Conservation (phyloP, 2,113 vertebrate genomes). For the Hippopotamus amphibius region DNA sequence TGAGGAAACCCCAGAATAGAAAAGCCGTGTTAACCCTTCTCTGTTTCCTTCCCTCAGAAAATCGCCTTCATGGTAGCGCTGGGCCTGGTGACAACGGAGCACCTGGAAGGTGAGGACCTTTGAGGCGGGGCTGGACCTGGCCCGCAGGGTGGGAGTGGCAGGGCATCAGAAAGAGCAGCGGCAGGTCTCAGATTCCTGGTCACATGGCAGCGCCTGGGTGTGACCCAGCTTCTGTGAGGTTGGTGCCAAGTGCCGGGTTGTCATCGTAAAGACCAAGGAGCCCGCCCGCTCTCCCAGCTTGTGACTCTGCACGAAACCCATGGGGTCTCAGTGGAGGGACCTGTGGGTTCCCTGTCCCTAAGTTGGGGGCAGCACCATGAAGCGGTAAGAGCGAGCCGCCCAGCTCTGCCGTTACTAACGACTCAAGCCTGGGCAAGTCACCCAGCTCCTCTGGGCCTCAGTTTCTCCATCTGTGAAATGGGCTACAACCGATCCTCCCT, state of each 20-base stretch:
- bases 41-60: constrained; percentile 90
- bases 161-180: background rate
- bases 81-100: constrained; percentile 97
- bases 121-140: rapidly evolving
- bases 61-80: constrained; percentile 98
- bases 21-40: rapidly evolving
- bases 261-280: too few relatives aligned
- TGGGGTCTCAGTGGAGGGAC: rapidly evolving
- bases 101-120: constrained; percentile 94
- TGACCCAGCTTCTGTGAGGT: too few relatives aligned
- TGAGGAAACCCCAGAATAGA: background rate
- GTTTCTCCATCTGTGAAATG: background rate
- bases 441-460: background rate
- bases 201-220: background rate
- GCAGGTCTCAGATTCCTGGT: rapidly evolving
- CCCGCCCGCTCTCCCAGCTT: rapidly evolving
- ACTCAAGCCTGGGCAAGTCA: background rate
- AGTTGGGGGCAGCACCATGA: background rate
- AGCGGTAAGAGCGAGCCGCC: too few relatives aligned
- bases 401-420: rapidly evolving
- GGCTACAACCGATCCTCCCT: background rate
- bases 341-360: background rate
- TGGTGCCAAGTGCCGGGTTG: background rate
- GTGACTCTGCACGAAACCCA: rapidly evolving
- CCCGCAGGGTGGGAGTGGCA: rapidly evolving